Conservation (phyloP, 2,113 vertebrate genomes). For the Peucedramus taeniatus region DNA sequence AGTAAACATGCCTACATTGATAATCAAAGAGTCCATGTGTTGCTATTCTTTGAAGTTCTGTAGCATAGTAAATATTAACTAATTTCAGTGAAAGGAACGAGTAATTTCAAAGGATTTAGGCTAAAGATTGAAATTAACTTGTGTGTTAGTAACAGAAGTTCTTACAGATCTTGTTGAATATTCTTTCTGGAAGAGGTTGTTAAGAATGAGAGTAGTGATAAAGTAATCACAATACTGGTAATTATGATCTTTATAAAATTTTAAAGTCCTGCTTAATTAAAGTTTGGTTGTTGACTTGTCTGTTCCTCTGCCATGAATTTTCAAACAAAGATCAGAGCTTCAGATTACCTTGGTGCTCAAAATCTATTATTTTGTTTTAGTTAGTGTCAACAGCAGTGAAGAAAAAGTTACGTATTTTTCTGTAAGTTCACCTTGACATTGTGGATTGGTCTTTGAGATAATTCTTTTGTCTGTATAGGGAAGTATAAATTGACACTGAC, state of each 20-base stretch:
- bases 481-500: not conserved
- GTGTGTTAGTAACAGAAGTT: not conserved
- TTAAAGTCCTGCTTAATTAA: not conserved
- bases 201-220: not conserved
- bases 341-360: not conserved
- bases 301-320: not conserved
- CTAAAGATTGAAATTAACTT: not conserved
- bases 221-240: not conserved
- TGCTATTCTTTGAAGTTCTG: not conserved
- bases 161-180: not conserved
- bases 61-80: not conserved
- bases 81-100: not conserved
- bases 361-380: not conserved
- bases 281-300: not conserved
- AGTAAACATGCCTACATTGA: not conserved
- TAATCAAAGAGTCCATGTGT: not conserved
- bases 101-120: not conserved
- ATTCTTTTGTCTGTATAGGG: not conserved
- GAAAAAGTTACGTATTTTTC: not conserved
- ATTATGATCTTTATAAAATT: not conserved
- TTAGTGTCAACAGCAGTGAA: not conserved
- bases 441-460: not conserved
- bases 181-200: not conserved
- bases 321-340: not conserved
- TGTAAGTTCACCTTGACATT: not conserved